Evolutionary conservation across 2,888 invertebrate genomes (phyloP).

Genomic region (Watsonalla cultraria): DNA sequence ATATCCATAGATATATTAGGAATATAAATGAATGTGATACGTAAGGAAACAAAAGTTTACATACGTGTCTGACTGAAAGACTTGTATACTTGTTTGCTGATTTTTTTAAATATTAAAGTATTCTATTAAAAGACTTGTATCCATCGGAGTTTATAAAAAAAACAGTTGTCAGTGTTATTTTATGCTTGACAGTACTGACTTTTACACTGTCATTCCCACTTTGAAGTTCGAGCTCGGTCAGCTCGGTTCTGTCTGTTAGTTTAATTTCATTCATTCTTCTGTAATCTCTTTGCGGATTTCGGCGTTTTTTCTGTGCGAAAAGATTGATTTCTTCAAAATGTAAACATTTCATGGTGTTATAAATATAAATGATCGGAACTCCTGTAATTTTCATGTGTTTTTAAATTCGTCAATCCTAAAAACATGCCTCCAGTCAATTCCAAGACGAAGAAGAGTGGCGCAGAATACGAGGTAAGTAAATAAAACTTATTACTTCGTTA

Average conservation of each 20-base stretch:
- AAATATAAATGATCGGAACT: background rate
- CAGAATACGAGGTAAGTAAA: conserved; percentile 71
- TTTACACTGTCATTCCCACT: background rate
- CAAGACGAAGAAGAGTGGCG: conserved; percentile 66
- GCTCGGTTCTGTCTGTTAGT: conserved; percentile 11
- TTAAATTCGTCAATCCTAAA: background rate
- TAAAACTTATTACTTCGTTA: conserved; percentile 13
- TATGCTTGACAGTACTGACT: background rate
- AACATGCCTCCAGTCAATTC: conserved; percentile 72
- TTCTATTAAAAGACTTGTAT: too few relatives aligned
- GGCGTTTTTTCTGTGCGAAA: conserved; percentile 34
- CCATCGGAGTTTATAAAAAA: too few relatives aligned
- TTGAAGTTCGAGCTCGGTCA: too few relatives aligned
- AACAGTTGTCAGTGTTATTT: too few relatives aligned
- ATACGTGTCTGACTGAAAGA: too few relatives aligned
- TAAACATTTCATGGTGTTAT: conserved; percentile 22
- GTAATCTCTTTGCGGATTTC: conserved; percentile 30
- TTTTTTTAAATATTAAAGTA: too few relatives aligned
- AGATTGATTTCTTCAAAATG: conserved; percentile 37
- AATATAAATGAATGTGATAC: too few relatives aligned
- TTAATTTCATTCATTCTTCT: conserved; percentile 19
- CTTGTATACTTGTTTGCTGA: too few relatives aligned
- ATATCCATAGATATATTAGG: too few relatives aligned
- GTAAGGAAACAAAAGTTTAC: too few relatives aligned
- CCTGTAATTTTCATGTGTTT: background rate